phyloP scores from a whole-genome alignment of 2,113 vertebrate genomes.

The Dolichotis patagonum region DNA sequence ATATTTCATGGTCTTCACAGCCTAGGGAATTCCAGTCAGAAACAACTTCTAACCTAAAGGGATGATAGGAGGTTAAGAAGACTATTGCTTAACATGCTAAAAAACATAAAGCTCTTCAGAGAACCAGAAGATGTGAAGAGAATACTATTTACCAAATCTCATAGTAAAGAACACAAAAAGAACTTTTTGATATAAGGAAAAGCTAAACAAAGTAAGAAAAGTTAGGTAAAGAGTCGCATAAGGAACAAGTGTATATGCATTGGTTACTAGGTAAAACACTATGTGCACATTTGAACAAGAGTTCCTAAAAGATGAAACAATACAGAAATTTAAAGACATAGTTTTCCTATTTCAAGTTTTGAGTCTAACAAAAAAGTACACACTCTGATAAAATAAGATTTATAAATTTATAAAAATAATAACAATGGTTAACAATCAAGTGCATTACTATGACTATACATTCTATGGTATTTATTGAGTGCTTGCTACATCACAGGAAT shows the following conservation, averaged over 20 bases:
- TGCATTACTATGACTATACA: background rate
- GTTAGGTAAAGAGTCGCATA: background rate
- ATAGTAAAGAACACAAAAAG: background rate
- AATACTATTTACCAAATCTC: background rate
- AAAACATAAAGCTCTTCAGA: background rate
- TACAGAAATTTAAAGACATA: conserved; percentile 18
- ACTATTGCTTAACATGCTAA: background rate
- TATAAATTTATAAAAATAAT: conserved; percentile 11
- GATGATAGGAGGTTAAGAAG: conserved; percentile 13
- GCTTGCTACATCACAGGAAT: background rate
- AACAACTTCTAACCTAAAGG: background rate
- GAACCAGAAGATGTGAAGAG: background rate
- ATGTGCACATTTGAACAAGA: background rate
- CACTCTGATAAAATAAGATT: background rate
- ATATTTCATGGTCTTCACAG: background rate
- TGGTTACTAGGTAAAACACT: background rate
- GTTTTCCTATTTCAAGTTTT: conserved; percentile 16
- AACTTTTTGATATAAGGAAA: background rate
- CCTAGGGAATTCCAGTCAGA: background rate
- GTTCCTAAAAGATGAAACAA: conserved; percentile 2
- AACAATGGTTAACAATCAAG: background rate
- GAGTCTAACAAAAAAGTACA: background rate
- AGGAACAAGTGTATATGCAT: background rate
- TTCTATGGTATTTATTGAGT: background rate
- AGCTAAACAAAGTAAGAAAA: background rate